A percentile compares a stretch with the other conserved stretches of the same genome.
Evolutionary conservation across 2,797 vertebrate species (phyloP).

Genomic region (Acipenser transmontanus): DNA sequence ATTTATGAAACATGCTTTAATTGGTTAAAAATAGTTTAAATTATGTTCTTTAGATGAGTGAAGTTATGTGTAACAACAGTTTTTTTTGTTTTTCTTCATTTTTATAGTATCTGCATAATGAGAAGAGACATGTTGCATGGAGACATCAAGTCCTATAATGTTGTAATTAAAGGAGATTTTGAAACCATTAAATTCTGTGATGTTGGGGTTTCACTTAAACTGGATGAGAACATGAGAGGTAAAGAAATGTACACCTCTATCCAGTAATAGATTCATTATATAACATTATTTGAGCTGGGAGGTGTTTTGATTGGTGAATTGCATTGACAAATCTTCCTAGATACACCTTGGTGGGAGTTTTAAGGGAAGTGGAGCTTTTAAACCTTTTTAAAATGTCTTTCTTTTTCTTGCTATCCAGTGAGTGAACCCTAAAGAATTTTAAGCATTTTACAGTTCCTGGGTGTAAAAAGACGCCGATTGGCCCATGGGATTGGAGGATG

Average conservation of each 20-base stretch:
- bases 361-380: too few species aligned
- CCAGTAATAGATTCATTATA: not conserved
- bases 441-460: too few species aligned
- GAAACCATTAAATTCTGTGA: constrained; percentile 87
- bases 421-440: constrained; percentile 60
- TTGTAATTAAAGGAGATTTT: constrained; percentile 83
- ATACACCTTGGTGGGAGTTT: too few species aligned
- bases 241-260: not conserved
- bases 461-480: too few species aligned
- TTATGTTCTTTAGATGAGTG: too few species aligned
- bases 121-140: constrained; percentile 82
- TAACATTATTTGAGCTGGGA: not conserved
- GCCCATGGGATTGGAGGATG: too few species aligned
- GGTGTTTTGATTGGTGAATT: too few species aligned
- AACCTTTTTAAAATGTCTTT: too few species aligned
- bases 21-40: too few species aligned
- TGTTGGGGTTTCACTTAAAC: constrained; percentile 75
- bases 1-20: too few species aligned
- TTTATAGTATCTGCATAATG: constrained; percentile 81
- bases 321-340: too few species aligned
- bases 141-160: constrained; percentile 87
- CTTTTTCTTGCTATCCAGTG: constrained; percentile 40
- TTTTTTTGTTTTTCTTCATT: not conserved
- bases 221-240: constrained; percentile 88
- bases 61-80: not conserved